Evolutionary conservation across 1,140 invertebrate genomes (phyloP), one percentile per base, ranked within the genome.

Genomic region (Zaprionus nigranus): DNA sequence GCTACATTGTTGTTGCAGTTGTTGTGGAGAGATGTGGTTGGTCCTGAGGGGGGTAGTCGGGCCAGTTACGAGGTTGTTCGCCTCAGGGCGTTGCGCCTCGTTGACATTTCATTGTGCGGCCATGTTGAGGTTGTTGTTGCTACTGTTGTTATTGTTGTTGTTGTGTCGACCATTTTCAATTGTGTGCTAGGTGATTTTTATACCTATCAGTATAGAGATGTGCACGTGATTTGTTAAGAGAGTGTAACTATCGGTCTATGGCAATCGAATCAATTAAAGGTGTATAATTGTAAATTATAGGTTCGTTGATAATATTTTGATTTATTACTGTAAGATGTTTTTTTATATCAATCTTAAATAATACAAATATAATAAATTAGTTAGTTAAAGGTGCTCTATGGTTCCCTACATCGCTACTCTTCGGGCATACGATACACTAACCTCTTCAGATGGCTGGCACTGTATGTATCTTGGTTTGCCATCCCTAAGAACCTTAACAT

Each of bases 101-200:
- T 54, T 71, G 46, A 64, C 60, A 60, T 75, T 79, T 75, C 58
- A 68, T 75, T 78, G 49, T 64, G 38, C 15, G 46, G 38, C 24
- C 36, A 57, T 75, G 40, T 36, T 68, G 54, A 36, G 65, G 51
- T 38, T 67, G 46, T 11, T 61, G 17, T 69, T 51, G 34, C 61
- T 78, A 30, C 54, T 64, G 61, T 13, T 38, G 40, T 24, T 43
- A 34, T 67, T 58, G 58, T 72, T 69, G 53, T 61, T 71, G 53
- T 61, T 71, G 56, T 71, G 46, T 70, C 34, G 54, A 65, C 68
- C 34, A 71, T 60, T 60, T 71, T 53, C 60, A 60, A 54, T 71
- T 71, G 67, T 46, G 28, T 26, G 13, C 22, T 28, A 60, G 59
- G 38, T 60, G 24, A 40, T 54, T 64, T 65, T 54, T 54, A 36